Evolutionary conservation across 2,888 invertebrate genomes (phyloP), one percentile per base, ranked within the genome.

Genomic region (Slavum lentiscoides): DNA sequence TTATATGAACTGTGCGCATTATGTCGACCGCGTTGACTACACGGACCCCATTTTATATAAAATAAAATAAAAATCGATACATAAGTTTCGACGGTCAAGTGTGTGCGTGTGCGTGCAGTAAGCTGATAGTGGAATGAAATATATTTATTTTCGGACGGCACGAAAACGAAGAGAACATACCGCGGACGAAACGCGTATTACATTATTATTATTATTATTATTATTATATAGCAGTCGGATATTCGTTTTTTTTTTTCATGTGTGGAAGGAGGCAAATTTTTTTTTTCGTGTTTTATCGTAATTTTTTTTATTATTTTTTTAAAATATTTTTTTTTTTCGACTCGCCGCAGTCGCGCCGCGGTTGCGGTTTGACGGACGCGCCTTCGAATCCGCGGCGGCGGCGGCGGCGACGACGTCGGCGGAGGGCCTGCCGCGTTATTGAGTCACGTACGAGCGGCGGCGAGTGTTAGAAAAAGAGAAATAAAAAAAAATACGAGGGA

Each of bases 291-390:
- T 39, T 55, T 66, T 43, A n/a, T n/a, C n/a, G 17, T 74, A 37
- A 17, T 74, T 64, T 49, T 11, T 19, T 19, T 37, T 30, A 30
- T 30, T 30, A 30, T 30, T 30, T 30, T 30, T 2, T 30, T 30
- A 30, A 1, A 4, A 30, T 30, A 30, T 30, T 30, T 39, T 58
- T 66, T 58, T 58, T 43, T 68, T 15, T 21, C 17, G 21, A 66
- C 53, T 58, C 66, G 43, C 74, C 74, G 23, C 66, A 75, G 39
- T 15, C 74, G 74, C 37, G 74, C 37, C 58, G 23, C 58, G 58
- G 75, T 68, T 49, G 75, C 43, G 67, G 75, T 76, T 75, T 75
- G 75, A 59, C 67, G 75, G 58, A 67, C 75, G 66, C 67, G 75
- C 43, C 67, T 67, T 75, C 67, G 59, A 30, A 23, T 55, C 37